These are phyloP conservation scores for Notolabrus celidotus DNA, from an alignment of 2,797 vertebrate species.

Conservation along the genomic window DNA sequence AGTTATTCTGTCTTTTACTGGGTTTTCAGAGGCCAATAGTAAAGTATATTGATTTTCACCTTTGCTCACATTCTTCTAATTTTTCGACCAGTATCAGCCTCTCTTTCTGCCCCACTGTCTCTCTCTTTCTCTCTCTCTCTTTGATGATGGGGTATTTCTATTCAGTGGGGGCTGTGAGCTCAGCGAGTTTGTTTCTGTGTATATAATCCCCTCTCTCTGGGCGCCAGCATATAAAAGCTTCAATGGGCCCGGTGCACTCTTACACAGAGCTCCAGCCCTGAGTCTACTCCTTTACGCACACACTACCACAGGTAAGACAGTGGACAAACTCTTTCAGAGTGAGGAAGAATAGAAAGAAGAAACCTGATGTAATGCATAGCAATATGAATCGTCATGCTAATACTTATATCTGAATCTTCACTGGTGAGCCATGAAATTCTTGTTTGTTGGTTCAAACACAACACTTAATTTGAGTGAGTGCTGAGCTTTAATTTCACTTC, in stretches of 20 bases:
- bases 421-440: no score
- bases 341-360: slow-evolving; percentile 1
- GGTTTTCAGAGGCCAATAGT: not conserved
- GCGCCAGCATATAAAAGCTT: slow-evolving; percentile 84
- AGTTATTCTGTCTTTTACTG: not conserved
- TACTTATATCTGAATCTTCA: no score
- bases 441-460: no score
- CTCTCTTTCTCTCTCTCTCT: slow-evolving; percentile 65
- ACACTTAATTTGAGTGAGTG: no score
- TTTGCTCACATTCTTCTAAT: slow-evolving; percentile 37
- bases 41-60: slow-evolving; percentile 3
- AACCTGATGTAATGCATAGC: slow-evolving; percentile 10
- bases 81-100: slow-evolving; percentile 35
- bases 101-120: slow-evolving; percentile 30
- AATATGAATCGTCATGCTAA: no score
- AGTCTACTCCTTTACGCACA: slow-evolving; percentile 77
- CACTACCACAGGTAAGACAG: slow-evolving; percentile 83
- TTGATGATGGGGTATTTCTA: slow-evolving; percentile 88
- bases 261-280: slow-evolving; percentile 76
- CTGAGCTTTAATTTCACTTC: no score
- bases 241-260: slow-evolving; percentile 49
- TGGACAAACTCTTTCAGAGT: slow-evolving; percentile 58
- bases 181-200: slow-evolving; percentile 86
- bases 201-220: slow-evolving; percentile 79
- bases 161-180: slow-evolving; percentile 85